These are phyloP conservation scores for Pseudoatta argentina DNA, from an alignment of 1,140 invertebrate species.

Conservation along the genomic window DNA sequence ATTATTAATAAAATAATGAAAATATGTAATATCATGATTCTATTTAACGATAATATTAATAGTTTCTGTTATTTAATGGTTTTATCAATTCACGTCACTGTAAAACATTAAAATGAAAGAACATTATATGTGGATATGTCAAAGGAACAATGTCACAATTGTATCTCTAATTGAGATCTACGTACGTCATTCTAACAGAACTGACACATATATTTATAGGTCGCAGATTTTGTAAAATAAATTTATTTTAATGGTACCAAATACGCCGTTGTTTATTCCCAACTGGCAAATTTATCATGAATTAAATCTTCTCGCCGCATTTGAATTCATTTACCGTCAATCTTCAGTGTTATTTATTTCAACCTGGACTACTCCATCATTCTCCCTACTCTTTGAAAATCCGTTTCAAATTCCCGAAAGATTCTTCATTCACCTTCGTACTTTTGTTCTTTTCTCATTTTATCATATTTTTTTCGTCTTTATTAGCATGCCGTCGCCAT, in stretches of 20 bases:
- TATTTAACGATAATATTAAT: neutral
- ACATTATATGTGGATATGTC: neutral
- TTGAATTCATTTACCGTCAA: slow-evolving; percentile 57
- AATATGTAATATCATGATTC: neutral
- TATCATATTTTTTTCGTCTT: slow-evolving; percentile 56
- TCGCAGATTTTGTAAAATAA: slow-evolving; percentile 33
- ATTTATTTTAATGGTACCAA: slow-evolving; percentile 24
- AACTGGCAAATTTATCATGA: slow-evolving; percentile 47
- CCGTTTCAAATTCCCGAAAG: slow-evolving; percentile 51
- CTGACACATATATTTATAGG: slow-evolving; percentile 8
- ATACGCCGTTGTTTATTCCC: slow-evolving; percentile 41
- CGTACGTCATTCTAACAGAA: neutral
- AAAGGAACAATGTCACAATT: slow-evolving; percentile 16
- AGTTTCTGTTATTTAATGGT: neutral
- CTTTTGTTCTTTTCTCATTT: slow-evolving; percentile 51
- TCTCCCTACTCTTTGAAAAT: slow-evolving; percentile 33
- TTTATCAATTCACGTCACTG: slow-evolving; percentile 1
- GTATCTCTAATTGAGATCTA: slow-evolving; percentile 12
- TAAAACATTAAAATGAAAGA: neutral
- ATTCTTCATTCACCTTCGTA: slow-evolving; percentile 42
- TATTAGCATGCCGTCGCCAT: slow-evolving; percentile 61
- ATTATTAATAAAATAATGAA: neutral
- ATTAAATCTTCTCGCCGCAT: slow-evolving; percentile 47
- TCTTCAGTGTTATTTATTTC: slow-evolving; percentile 60
- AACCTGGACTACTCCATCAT: slow-evolving; percentile 40